Conservation (phyloP, 2,113 vertebrate genomes). For the Rattus rattus region DNA sequence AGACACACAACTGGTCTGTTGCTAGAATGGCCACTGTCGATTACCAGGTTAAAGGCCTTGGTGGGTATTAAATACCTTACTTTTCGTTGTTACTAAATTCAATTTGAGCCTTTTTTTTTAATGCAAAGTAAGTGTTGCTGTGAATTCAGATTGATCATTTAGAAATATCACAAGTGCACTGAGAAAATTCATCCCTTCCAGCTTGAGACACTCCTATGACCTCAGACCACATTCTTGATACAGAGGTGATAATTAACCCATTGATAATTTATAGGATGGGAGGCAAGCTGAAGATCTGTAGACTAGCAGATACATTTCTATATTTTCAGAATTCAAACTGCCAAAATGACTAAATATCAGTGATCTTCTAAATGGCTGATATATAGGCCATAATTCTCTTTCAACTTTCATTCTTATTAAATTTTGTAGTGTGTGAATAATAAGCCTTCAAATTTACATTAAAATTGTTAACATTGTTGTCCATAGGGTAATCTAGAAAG, state of each 20-base stretch:
- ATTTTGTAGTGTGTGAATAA: neutral
- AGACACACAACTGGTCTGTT: neutral
- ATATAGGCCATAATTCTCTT: neutral
- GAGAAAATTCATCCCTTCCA: slow-evolving; percentile 41
- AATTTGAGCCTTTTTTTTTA: neutral
- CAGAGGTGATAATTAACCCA: slow-evolving; percentile 45
- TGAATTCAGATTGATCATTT: slow-evolving; percentile 29
- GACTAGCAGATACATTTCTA: neutral
- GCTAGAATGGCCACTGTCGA: neutral
- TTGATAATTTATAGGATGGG: neutral
- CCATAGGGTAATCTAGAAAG: neutral
- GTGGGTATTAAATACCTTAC: neutral
- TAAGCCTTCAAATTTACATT: neutral
- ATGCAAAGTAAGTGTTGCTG: slow-evolving; percentile 16
- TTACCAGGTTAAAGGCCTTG: neutral
- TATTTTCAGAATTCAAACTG: neutral
- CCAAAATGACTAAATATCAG: neutral
- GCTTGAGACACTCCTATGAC: slow-evolving; percentile 50
- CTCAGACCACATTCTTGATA: slow-evolving; percentile 24
- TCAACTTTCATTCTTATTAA: slow-evolving; percentile 12
- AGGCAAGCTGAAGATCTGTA: neutral
- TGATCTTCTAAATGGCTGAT: neutral
- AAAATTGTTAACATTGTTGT: neutral
- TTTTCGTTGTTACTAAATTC: neutral
- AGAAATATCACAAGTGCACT: slow-evolving; percentile 23